Conservation (phyloP, 2,888 invertebrate genomes). For the Andricus curvator region DNA sequence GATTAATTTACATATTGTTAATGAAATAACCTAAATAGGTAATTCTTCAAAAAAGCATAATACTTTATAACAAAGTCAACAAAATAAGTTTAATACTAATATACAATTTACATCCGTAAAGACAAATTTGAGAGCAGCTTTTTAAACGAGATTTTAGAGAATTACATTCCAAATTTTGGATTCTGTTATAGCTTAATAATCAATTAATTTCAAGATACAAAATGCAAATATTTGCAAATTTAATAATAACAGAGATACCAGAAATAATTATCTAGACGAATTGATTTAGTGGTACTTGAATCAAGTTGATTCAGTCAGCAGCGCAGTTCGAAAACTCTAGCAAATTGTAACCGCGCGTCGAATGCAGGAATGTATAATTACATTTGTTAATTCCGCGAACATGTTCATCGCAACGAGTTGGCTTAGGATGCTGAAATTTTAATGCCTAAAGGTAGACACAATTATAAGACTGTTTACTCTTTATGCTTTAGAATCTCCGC, state of each 20-base stretch:
- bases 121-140: too few relatives aligned
- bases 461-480: background rate
- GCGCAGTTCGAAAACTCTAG: constrained; percentile 3
- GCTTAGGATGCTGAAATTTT: constrained; percentile 16
- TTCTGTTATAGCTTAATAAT: background rate
- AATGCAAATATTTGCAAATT: constrained; percentile 14
- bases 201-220: constrained; percentile 16
- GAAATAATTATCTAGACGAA: constrained; percentile 32
- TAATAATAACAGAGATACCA: constrained; percentile 18
- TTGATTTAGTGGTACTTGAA: constrained; percentile 35
- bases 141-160: background rate
- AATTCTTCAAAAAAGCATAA: too few relatives aligned
- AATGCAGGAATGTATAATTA: constrained; percentile 34
- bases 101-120: too few relatives aligned
- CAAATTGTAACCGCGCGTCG: constrained; percentile 37
- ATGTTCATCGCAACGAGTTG: constrained; percentile 14
- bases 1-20: too few relatives aligned
- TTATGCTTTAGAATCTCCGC: background rate
- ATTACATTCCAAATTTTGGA: background rate
- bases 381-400: constrained; percentile 33
- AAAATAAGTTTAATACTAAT: too few relatives aligned
- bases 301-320: constrained; percentile 30
- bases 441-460: background rate
- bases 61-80: too few relatives aligned
- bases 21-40: too few relatives aligned